phyloP scores from a whole-genome alignment of 2,888 invertebrate genomes.

The Drosophila flavopinicola region DNA sequence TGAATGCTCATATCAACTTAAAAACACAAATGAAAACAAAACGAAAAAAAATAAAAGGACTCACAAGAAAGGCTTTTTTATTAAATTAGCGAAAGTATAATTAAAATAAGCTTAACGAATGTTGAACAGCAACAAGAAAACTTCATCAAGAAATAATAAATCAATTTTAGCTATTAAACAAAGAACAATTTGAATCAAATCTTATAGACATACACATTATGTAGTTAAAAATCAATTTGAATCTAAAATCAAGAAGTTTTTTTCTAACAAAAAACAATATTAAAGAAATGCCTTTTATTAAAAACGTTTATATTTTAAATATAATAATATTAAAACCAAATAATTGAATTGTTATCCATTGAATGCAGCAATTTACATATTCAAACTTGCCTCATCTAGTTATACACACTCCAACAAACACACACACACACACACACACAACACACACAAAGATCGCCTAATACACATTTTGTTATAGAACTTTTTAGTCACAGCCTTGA shows the following conservation, averaged over 20 bases:
- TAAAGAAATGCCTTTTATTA: conserved; percentile 71
- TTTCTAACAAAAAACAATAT: conserved; percentile 45
- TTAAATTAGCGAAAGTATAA: conserved; percentile 62
- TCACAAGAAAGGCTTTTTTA: conserved; percentile 50
- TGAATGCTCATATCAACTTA: conserved; percentile 77
- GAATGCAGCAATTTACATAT: conserved; percentile 23
- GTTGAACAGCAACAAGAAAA: conserved; percentile 40
- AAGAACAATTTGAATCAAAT: conserved; percentile 75
- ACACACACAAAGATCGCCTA: conserved; percentile 19
- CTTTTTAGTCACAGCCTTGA: conserved; percentile 56
- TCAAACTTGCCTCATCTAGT: conserved; percentile 13
- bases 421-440: conserved; percentile 9
- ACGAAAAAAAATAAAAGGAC: conserved; percentile 27
- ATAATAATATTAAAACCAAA: conserved; percentile 37
- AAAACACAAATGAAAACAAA: conserved; percentile 37
- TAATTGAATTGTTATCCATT: conserved; percentile 42
- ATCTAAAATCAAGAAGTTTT: conserved; percentile 46
- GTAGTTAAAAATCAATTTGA: conserved; percentile 63
- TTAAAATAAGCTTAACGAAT: conserved; percentile 33
- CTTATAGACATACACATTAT: conserved; percentile 70
- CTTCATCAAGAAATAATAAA: conserved; percentile 37
- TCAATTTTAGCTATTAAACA: conserved; percentile 63
- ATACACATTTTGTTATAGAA: conserved; percentile 42
- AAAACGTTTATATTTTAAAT: conserved; percentile 75
- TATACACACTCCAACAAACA: conserved; percentile 9